Evolutionary conservation across 1,140 invertebrate species (phyloP).

Genomic region (Hyles euphorbiae): DNA sequence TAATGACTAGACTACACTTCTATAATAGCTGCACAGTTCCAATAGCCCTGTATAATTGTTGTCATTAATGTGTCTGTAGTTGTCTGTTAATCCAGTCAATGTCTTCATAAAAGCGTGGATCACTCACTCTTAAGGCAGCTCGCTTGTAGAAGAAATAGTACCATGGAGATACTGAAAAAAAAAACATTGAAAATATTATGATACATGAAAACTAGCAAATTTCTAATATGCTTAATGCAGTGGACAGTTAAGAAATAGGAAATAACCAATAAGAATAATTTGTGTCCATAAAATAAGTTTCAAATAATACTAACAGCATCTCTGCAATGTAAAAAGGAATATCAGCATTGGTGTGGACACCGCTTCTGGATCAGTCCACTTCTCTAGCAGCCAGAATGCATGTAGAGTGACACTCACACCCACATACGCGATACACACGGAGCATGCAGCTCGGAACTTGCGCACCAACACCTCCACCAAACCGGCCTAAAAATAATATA

Average conservation of each 20-base stretch:
- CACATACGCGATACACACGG: constrained; percentile 77
- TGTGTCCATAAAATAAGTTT: too few species aligned
- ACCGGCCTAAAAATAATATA: constrained; percentile 74
- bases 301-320: constrained; percentile 74
- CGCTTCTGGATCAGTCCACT: constrained; percentile 72
- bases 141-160: constrained; percentile 87
- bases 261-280: too few species aligned
- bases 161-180: constrained; percentile 79
- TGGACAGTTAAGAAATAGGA: too few species aligned
- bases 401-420: constrained; percentile 76
- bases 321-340: constrained; percentile 76
- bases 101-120: constrained; percentile 84
- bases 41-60: constrained; percentile 2
- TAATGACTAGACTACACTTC: too few species aligned
- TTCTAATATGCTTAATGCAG: too few species aligned
- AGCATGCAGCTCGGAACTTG: constrained; percentile 77
- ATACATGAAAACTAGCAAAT: not conserved
- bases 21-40: not conserved
- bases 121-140: constrained; percentile 81
- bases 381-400: constrained; percentile 76
- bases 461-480: constrained; percentile 80
- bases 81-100: constrained; percentile 82
- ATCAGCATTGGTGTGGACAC: constrained; percentile 77
- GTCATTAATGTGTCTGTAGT: constrained; percentile 29
- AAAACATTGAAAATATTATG: constrained; percentile 3